A percentile compares a stretch with the other conserved stretches of the same genome.
Conservation (phyloP, 2,113 vertebrate genomes). For the Bos javanicus region DNA sequence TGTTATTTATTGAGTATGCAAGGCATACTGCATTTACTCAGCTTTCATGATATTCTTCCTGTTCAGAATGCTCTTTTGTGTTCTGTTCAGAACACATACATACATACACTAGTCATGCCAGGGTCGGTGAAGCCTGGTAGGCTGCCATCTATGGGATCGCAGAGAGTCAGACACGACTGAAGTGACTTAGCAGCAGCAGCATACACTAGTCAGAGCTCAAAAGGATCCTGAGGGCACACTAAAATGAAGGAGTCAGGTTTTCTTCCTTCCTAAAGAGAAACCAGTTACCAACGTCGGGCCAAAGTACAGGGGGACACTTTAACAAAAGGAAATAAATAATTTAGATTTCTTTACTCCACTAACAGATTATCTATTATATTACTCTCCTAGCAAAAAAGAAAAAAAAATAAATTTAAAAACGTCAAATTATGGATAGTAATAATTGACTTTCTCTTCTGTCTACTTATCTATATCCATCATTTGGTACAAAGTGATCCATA, state of each 20-base stretch:
- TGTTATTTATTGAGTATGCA: neutral
- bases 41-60: neutral
- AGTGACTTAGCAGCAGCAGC: too few species aligned
- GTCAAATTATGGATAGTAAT: neutral
- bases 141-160: too few species aligned
- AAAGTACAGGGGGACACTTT: neutral
- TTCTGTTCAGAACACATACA: too few species aligned
- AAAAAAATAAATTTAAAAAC: neutral
- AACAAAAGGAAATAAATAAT: neutral
- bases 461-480: neutral
- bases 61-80: neutral
- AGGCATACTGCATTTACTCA: neutral
- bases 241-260: neutral
- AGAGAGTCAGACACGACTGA: too few species aligned
- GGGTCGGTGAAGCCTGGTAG: too few species aligned
- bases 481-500: neutral
- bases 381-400: neutral
- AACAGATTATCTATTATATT: too few species aligned
- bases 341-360: neutral
- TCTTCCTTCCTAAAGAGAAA: neutral
- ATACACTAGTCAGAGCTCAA: neutral
- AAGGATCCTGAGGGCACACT: neutral
- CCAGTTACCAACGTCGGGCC: neutral
- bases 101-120: too few species aligned
- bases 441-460: neutral